Evolutionary conservation across 2,113 vertebrate genomes (phyloP), one percentile per base, ranked within the genome.

Genomic region (Setophaga kirtlandii): DNA sequence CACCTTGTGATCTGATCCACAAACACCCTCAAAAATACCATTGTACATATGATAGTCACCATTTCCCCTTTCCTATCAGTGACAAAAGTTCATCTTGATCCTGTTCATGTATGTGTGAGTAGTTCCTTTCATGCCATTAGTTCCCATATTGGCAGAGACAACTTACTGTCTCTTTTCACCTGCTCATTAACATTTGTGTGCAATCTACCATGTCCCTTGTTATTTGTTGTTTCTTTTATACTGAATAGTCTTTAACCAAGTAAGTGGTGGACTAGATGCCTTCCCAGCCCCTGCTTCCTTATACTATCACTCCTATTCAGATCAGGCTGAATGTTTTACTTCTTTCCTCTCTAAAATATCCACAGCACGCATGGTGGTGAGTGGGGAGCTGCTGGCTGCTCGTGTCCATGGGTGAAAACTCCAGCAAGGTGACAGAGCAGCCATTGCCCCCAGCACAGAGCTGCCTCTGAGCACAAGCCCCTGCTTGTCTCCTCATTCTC

Each of bases 331-430:
- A 14, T 9, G 2, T 10, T 33, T 64, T 83, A 27, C 9, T 16
- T 46, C 47, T 25, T n/a, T 63, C 35, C 35, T 47, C 46, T 62
- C 62, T 21, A 10, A 27, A 56, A 41, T 33, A 49, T 5, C 37
- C 62, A 31, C 69, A 33, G 25, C 6, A 0, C 10, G 11, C 2
- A 0, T 31, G 52, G 33, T 13, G 65, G 42, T 85, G 70, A 90
- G 19, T 5, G 28, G 70, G 47, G 69, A 74, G 28, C 20, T n/a
- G 50, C 52, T 59, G 55, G 39, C 69, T 89, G 39, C n/a, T 24
- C 0, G 0, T 46, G 90, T 67, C 46, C 1, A 0, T 33, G 35
- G n/a, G 19, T 80, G 52, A 46, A 50, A 79, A 39, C 30, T 52
- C 16, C 62, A 64, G 71, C n/a, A 55, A 52, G 74, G 53, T 75